Evolutionary conservation across 2,888 invertebrate species (phyloP), one percentile per base, ranked within the genome.

Genomic region (Slavum lentiscoides): DNA sequence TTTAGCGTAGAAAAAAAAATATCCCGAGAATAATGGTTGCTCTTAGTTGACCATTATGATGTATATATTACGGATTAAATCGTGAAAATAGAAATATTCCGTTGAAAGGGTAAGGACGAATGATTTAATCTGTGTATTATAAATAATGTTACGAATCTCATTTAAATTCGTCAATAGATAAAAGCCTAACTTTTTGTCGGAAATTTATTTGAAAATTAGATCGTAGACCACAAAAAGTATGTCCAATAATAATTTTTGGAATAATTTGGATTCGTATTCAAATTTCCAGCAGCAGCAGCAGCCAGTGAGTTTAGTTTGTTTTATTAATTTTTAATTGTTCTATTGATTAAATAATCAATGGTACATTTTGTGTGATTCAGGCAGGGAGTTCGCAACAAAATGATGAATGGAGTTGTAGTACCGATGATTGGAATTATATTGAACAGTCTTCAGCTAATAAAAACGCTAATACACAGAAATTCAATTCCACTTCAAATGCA

Each of bases 201-300:
- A 62, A 13, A 69, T 37, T 23, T 30, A 64, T 64, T 74, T 74
- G n/a, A 37, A 64, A 30, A 59, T 58, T 55, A 75, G 21, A 75
- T 58, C 11, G n/a, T 49, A 74, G 55, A 66, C 55, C 39, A 62
- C 37, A 55, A 80, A 53, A 30, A n/a, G n/a, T 15, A 80, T 80
- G 80, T 70, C 80, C 21, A 80, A 72, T 55, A 80, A 80, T 43
- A 80, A 70, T 21, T 80, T 72, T 72, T 80, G 70, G 72, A 19
- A 39, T 64, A 80, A 80, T 72, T 43, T 75, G 67, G 80, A 80
- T 58, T 80, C 72, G 13, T 70, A 37, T 64, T 80, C 80, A 58
- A 80, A 58, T 7, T 64, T 70, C 19, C 70, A 37, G n/a, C 80
- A 80, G 23, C 70, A 37, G n/a, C 80, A 80, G 23, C 77, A 69